A percentile compares a stretch with the other conserved stretches of the same genome.
phyloP scores from a whole-genome alignment of 2,113 vertebrate genomes.

The Rhynchopsitta pachyrhyncha region DNA sequence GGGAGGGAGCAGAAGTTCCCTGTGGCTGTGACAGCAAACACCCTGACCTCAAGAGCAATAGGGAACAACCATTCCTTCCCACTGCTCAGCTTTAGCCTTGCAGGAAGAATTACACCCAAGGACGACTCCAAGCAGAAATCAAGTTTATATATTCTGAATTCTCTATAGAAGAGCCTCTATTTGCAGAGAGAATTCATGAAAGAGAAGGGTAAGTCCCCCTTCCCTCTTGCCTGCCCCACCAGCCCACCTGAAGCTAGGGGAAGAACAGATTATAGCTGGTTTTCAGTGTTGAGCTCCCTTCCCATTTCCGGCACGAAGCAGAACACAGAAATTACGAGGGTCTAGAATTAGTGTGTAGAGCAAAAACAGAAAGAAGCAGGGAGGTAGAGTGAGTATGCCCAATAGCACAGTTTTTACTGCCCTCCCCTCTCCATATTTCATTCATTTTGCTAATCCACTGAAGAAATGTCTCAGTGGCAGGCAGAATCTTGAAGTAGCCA shows the following conservation, averaged over 20 bases:
- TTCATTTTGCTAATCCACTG: neutral
- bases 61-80: neutral
- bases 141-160: neutral
- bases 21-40: neutral
- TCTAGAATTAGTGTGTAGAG: neutral
- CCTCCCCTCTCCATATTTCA: neutral
- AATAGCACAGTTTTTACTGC: neutral
- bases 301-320: neutral
- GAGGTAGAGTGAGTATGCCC: neutral
- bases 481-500: conserved; percentile 38
- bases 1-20: neutral
- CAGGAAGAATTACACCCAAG: neutral
- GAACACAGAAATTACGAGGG: neutral
- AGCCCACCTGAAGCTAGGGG: neutral
- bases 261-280: neutral
- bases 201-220: neutral
- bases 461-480: conserved; percentile 43
- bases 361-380: neutral
- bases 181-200: neutral
- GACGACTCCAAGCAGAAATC: neutral
- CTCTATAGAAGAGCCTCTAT: neutral
- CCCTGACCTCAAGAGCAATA: neutral
- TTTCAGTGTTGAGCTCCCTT: neutral
- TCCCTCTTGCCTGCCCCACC: neutral
- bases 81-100: neutral